Base-by-base conservation (phyloP, 2,888 invertebrate species). In the Crossocerus cetratus region DNA sequence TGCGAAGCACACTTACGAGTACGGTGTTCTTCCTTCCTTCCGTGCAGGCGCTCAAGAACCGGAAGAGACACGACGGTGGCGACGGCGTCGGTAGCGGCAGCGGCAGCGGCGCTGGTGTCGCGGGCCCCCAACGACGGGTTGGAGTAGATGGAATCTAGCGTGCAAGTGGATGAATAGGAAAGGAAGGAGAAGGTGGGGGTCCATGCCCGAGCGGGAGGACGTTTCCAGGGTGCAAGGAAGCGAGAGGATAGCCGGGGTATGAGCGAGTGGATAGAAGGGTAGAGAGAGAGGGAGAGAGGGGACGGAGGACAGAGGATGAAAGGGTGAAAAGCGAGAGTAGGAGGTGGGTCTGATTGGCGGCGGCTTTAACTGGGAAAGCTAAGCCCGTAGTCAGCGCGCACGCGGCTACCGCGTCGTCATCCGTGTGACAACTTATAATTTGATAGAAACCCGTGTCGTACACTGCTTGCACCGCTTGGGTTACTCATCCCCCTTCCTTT, bases 361-460 rank as follows among this genome's bases (percentile, higher is more conserved):
- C 81, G 80, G 80, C 78, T 84, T 83, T 85, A 86, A 85, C 85
- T 86, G 81, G 81, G 78, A 84, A 84, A 84, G 85, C 84, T 82
- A 82, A 84, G 80, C 80, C 73, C 69, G 72, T 70, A 81, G 80
- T 78, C 77, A 81, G 83, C 81, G 68, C 64, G 69, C 80, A 82
- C 81, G 67, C 64, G 69, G 71, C 76, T 78, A 83, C 80, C 82
- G 84, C 78, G 82, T 84, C 85, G 82, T 86, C 86, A 86, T 84
- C 85, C 86, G 81, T 84, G 86, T 85, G 85, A 86, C 86, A 86
- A 86, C 86, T 86, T 86, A 86, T 86, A 86, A 86, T 86, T 86
- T 83, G 83, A 86, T 86, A 84, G 86, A 86, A 83, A 78, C 76
- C 80, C 83, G 78, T 74, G 78, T 77, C 81, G 82, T 72, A 76